A percentile compares a stretch with the other conserved stretches of the same genome.
Evolutionary conservation across 2,797 vertebrate species (phyloP).

Genomic region (Apogon hyalosoma): DNA sequence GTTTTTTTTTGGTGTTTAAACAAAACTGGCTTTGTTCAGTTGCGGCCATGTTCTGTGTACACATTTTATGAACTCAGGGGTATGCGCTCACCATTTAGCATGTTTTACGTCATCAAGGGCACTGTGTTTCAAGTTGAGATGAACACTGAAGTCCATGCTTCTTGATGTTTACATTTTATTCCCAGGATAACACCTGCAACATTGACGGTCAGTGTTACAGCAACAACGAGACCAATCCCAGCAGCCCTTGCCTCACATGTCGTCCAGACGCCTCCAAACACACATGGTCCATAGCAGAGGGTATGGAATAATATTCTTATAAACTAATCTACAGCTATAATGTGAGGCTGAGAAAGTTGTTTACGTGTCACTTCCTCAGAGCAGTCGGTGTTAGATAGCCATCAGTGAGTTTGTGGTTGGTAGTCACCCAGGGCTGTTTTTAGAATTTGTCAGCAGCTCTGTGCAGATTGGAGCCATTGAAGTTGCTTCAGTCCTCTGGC

Average conservation of each 20-base stretch:
- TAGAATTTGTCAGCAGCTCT: conserved; percentile 55
- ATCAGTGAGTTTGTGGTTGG: conserved; percentile 13
- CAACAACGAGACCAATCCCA: conserved; percentile 86
- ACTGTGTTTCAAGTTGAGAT: conserved; percentile 8
- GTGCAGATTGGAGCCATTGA: conserved; percentile 47
- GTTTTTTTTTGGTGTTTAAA: background rate
- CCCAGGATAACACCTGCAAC: conserved; percentile 90
- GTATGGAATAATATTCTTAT: conserved; percentile 72
- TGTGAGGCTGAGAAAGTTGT: background rate
- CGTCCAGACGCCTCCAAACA: conserved; percentile 86
- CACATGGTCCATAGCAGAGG: conserved; percentile 89
- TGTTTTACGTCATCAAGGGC: background rate
- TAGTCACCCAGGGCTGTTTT: conserved; percentile 32
- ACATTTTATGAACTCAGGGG: background rate
- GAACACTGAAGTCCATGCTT: background rate
- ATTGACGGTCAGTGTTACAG: conserved; percentile 89
- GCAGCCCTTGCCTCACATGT: conserved; percentile 88
- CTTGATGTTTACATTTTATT: conserved; percentile 12
- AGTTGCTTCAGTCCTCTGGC: conserved; percentile 35
- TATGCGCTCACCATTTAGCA: background rate
- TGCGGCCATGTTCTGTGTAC: too few relatives aligned
- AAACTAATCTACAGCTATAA: background rate
- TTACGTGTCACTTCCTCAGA: background rate
- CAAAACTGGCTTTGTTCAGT: conserved; percentile 25
- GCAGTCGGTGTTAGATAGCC: conserved; percentile 16